Percentiles rank a stretch among this genome's conserved stretches.
Evolutionary conservation across 2,888 invertebrate species (phyloP).

Genomic region (Cephus sareptanus): DNA sequence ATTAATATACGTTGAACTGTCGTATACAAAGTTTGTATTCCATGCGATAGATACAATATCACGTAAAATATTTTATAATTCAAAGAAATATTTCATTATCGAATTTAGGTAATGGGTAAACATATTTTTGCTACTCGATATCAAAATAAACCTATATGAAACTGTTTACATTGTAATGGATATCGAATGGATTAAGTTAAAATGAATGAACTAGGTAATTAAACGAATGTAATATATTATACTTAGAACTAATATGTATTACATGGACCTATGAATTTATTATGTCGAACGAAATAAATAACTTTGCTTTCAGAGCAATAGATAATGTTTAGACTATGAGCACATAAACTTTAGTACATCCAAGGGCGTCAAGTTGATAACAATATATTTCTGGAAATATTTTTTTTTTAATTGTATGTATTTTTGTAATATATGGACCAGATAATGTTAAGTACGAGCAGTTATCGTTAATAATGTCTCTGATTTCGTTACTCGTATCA

Average conservation of each 20-base stretch:
- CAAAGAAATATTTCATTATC: neutral
- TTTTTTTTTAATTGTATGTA: neutral
- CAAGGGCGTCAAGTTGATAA: neutral
- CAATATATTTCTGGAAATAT: neutral
- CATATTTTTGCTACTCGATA: neutral
- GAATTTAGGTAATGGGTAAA: neutral
- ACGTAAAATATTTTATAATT: neutral
- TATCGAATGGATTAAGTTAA: neutral
- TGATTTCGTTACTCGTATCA: no score
- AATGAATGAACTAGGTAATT: neutral
- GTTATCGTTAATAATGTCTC: no score
- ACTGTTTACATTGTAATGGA: neutral
- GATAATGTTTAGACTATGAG: neutral
- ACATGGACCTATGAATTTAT: neutral
- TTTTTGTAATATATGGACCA: neutral
- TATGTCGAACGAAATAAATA: neutral
- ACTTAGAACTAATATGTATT: neutral
- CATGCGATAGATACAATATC: neutral
- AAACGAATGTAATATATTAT: neutral
- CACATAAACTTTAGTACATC: neutral
- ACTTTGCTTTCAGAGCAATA: neutral
- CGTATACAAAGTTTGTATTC: neutral
- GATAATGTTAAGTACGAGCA: no score
- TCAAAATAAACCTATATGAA: neutral
- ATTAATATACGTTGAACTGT: neutral